A percentile compares a stretch with the other conserved stretches of the same genome.
Evolutionary conservation across 2,113 vertebrate species (phyloP).

Genomic region (Capreolus pygargus): DNA sequence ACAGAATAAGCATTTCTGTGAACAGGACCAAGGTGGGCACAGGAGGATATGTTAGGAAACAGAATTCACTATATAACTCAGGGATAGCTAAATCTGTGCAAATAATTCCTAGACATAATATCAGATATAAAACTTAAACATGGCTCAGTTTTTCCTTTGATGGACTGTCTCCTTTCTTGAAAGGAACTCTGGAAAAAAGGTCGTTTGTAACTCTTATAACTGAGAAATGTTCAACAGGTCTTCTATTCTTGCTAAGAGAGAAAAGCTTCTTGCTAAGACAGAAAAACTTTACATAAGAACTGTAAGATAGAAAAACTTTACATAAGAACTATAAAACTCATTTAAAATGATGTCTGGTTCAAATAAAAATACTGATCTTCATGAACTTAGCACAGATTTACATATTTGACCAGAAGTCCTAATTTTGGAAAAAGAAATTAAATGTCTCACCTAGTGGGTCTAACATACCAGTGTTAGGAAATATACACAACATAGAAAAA

Average conservation of each 20-base stretch:
- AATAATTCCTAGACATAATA: not conserved
- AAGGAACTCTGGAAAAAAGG: not conserved
- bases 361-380: conserved; percentile 46
- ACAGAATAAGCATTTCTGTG: not conserved
- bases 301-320: not conserved
- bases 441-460: not conserved
- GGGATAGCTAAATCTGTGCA: not conserved
- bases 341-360: conserved; percentile 1
- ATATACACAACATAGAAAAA: not conserved
- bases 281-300: not conserved
- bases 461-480: not conserved
- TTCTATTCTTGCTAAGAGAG: not conserved
- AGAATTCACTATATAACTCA: not conserved
- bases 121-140: not conserved
- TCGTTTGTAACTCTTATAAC: not conserved
- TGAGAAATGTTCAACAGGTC: not conserved
- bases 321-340: not conserved
- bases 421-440: conserved; percentile 1
- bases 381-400: not conserved
- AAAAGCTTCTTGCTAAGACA: not conserved
- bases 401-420: not conserved
- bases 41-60: not conserved
- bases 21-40: not conserved
- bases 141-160: not conserved
- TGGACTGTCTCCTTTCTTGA: not conserved